A percentile compares a stretch with the other conserved stretches of the same genome.
Conservation (phyloP, 2,797 vertebrate genomes). For the Phoebastria nigripes region DNA sequence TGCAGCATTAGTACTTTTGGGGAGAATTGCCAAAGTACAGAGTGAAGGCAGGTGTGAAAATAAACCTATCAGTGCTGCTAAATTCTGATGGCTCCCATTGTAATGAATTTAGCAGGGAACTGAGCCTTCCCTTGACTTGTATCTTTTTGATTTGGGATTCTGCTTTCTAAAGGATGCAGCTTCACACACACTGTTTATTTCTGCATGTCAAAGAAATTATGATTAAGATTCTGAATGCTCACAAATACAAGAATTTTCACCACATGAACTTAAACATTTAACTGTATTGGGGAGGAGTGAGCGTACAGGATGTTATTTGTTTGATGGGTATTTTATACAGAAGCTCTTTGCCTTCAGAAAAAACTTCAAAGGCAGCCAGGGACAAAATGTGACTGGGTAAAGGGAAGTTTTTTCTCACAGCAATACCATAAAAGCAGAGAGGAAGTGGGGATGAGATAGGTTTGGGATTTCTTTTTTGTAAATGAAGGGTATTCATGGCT, state of each 20-base stretch:
- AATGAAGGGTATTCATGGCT: neutral
- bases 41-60: slow-evolving; percentile 59
- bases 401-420: neutral
- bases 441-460: neutral
- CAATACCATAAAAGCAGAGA: neutral
- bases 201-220: slow-evolving; percentile 60
- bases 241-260: neutral
- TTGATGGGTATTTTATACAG: neutral
- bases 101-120: slow-evolving; percentile 65
- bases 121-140: slow-evolving; percentile 25
- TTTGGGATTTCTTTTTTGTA: neutral
- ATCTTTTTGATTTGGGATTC: slow-evolving; percentile 27
- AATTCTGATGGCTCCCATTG: slow-evolving; percentile 58
- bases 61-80: slow-evolving; percentile 54
- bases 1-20: slow-evolving; percentile 38
- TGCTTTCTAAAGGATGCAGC: slow-evolving; percentile 32
- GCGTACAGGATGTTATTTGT: neutral
- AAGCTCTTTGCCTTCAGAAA: slow-evolving; percentile 5
- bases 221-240: slow-evolving; percentile 60
- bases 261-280: neutral
- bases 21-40: slow-evolving; percentile 16
- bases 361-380: slow-evolving; percentile 13
- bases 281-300: neutral
- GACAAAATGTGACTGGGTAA: neutral
- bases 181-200: slow-evolving; percentile 55